Evolutionary conservation across 1,140 invertebrate species (phyloP).

Genomic region (Bursaphelenchus mucronatus): DNA sequence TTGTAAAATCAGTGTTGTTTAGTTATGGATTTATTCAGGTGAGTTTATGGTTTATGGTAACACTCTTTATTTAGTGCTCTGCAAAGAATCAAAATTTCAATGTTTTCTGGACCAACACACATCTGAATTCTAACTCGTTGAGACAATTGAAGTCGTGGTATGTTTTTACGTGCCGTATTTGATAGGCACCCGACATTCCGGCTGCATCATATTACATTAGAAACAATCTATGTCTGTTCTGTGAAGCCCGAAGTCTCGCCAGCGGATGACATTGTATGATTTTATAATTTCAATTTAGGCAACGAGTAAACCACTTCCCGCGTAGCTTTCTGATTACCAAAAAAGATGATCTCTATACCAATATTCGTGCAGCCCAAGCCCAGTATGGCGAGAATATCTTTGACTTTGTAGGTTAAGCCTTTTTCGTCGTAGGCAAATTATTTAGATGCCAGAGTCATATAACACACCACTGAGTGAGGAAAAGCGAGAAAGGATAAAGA

Average conservation of each 20-base stretch:
- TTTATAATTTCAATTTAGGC: slow-evolving; percentile 27
- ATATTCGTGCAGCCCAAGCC: slow-evolving; percentile 30
- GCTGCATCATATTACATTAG: neutral
- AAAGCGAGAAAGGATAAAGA: slow-evolving; percentile 22
- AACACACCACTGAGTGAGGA: slow-evolving; percentile 43
- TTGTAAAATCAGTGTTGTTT: slow-evolving; percentile 41
- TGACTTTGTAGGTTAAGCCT: slow-evolving; percentile 38
- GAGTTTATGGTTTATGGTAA: neutral
- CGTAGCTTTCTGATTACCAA: slow-evolving; percentile 42
- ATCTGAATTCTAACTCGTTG: slow-evolving; percentile 26
- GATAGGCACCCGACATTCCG: neutral
- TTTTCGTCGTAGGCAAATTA: neutral
- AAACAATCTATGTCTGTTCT: neutral
- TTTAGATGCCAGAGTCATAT: slow-evolving; percentile 58
- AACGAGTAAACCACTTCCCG: slow-evolving; percentile 46
- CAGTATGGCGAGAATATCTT: slow-evolving; percentile 34
- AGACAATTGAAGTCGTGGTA: slow-evolving; percentile 38
- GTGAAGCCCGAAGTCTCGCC: neutral
- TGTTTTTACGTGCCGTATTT: slow-evolving; percentile 8
- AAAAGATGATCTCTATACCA: slow-evolving; percentile 41
- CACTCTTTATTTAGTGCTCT: slow-evolving; percentile 38
- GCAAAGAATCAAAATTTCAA: slow-evolving; percentile 41
- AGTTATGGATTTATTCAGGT: slow-evolving; percentile 50
- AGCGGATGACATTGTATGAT: neutral
- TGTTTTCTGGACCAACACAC: slow-evolving; percentile 46